Base-by-base conservation (phyloP, 2,797 vertebrate genomes). In the Sciurus carolinensis region DNA sequence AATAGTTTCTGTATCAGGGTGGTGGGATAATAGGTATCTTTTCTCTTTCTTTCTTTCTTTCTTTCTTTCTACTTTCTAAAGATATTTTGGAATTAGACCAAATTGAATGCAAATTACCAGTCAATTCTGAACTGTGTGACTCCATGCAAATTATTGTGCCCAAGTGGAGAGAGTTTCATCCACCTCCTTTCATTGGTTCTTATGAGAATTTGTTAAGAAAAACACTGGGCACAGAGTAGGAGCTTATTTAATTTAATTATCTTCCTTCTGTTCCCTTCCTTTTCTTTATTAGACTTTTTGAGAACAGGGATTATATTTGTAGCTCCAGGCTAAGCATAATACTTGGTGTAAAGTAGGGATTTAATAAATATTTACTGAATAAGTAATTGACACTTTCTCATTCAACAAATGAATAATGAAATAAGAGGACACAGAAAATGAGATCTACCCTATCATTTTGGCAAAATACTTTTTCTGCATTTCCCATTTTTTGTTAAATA, bases 281-380 rank as follows among this genome's bases (percentile, higher is more conserved):
- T 88, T 91, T 71, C 24, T 87, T 87, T 71, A 69, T 50, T 87
- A 44, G 30, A 44, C 64, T 92, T 71, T 67, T 91, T 54, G 79
- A 82, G 57, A 85, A 79, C 50, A 66, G 66, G 15, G 30, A 64
- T 86, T 26, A 28, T 96, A 30, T 94, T 88, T 83, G 30, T 91
- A 91, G 59, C 83, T 54, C 24, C 50, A n/a, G 81, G 72, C 28
- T 57, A 81, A 81, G 36, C 39, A 52, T 72, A 64, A 75, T 67
- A 67, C 50, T 94, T 91, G 50, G 47, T 94, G 54, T 71, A 93
- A 82, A 93, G 47, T 85, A 92, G 62, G 26, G n/a, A 88, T 92
- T 92, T 44, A 44, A 42, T 92, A 94, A 96, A 71, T 96, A 95
- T 92, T 95, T 95, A 73, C 88, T n/a, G 24, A 84, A 20, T 85